Conservation (phyloP, 2,113 vertebrate species). For the Arenaria interpres region DNA sequence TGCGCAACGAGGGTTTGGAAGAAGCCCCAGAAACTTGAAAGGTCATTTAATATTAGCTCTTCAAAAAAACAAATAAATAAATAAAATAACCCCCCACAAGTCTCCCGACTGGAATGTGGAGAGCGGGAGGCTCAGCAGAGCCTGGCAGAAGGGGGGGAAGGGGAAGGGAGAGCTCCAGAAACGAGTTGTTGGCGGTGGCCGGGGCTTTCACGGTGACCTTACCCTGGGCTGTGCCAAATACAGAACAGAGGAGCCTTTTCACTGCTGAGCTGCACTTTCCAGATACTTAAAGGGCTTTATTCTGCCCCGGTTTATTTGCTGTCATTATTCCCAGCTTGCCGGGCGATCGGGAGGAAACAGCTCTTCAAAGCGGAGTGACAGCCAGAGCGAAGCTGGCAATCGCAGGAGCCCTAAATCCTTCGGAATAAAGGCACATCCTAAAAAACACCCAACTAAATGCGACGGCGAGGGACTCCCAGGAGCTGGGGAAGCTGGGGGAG, state of each 20-base stretch:
- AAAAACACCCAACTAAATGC: background rate
- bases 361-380: background rate
- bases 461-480: background rate
- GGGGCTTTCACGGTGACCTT: background rate
- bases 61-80: background rate
- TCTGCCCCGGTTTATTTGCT: background rate
- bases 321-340: background rate
- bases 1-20: background rate
- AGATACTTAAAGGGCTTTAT: background rate
- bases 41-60: background rate
- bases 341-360: background rate
- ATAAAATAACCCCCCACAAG: too few species aligned
- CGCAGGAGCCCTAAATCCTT: background rate
- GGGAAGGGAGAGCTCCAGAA: background rate
- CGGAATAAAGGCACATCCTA: background rate
- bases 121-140: background rate
- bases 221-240: background rate
- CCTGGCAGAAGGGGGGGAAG: background rate
- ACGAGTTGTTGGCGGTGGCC: background rate
- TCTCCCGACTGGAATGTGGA: background rate
- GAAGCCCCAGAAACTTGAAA: background rate
- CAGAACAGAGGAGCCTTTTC: constrained; percentile 44
- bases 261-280: background rate
- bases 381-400: background rate
- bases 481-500: background rate